Conservation (phyloP, 2,113 vertebrate genomes). For the Gallinago media region DNA sequence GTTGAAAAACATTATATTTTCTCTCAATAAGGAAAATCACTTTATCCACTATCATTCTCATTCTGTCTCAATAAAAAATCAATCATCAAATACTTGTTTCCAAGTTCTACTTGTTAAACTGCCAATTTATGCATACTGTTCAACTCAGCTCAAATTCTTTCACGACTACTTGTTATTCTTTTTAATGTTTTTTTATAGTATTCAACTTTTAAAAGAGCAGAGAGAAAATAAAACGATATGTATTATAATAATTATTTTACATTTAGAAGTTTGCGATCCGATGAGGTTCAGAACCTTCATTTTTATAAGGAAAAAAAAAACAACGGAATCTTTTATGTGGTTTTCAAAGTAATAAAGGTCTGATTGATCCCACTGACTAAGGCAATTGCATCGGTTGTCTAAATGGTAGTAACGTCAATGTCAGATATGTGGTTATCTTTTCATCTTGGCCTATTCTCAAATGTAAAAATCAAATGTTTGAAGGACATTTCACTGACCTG, state of each 20-base stretch:
- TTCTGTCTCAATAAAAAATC: conserved; percentile 79
- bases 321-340: conserved; percentile 46
- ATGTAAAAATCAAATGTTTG: conserved; percentile 97
- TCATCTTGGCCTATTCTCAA: conserved; percentile 86
- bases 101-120: conserved; percentile 77
- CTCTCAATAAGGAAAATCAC: conserved; percentile 76
- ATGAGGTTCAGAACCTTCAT: conserved; percentile 2
- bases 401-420: conserved; percentile 85
- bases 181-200: conserved; percentile 47
- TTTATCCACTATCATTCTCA: conserved; percentile 76
- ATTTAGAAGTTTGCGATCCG: background rate
- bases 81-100: conserved; percentile 78
- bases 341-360: conserved; percentile 74
- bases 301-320: conserved; percentile 38
- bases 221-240: conserved; percentile 16
- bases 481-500: conserved; percentile 98
- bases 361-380: conserved; percentile 78
- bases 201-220: background rate
- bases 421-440: conserved; percentile 91
- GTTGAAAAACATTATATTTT: conserved; percentile 81
- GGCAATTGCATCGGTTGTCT: conserved; percentile 85
- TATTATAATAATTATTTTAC: conserved; percentile 21
- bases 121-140: conserved; percentile 74
- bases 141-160: conserved; percentile 71
- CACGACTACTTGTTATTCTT: conserved; percentile 63